Base-by-base conservation (phyloP, 2,113 vertebrate genomes). In the Dendropsophus ebraccatus region DNA sequence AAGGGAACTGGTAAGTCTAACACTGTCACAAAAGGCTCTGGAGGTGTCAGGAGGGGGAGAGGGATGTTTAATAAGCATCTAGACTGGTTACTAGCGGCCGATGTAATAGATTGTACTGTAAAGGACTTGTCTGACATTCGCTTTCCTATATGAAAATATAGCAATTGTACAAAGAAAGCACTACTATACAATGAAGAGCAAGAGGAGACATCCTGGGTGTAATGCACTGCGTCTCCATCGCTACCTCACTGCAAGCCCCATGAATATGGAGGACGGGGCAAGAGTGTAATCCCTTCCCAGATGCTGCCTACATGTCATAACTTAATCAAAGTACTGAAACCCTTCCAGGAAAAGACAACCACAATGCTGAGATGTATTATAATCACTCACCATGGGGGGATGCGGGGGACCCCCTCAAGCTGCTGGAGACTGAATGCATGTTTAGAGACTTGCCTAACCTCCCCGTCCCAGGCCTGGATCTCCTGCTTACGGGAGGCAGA, bases 381-480 rank as follows among this genome's bases (percentile, higher is more conserved):
- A 7, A 49, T 5, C 32, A 88, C 94, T 95, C 88, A 99, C 98
- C 97, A 97, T 0, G 98, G 97, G 54, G 97, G 97, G 89, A 99
- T 99, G 87, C 98, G 97, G 88, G 97, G 83, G 14, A 96, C 96
- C 0, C 96, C 98, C 92, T 97, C 96, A 7, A 99, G 95, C 85
- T 99, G 98, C 88, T 97, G 96, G 76, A 99, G 95, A 54, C 94
- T 95, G 87, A 94, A 94, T 1, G 97, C 97, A 0, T 97, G 95
- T 88, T 95, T 96, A 13, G 98, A 99, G 89, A 98, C 96, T 89
- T 97, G 97, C 2, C 98, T 95, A 70, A 99, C 96, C 84, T 99
- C 98, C 72, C 98, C 98, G 12, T 99, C 98, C 98, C 98, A 99
- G 35, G 98, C 97, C 85, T 99, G 97, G 47, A 99, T 95, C 92